phyloP scores from a whole-genome alignment of 2,888 invertebrate species.

The Tenthredo scrophulariae region DNA sequence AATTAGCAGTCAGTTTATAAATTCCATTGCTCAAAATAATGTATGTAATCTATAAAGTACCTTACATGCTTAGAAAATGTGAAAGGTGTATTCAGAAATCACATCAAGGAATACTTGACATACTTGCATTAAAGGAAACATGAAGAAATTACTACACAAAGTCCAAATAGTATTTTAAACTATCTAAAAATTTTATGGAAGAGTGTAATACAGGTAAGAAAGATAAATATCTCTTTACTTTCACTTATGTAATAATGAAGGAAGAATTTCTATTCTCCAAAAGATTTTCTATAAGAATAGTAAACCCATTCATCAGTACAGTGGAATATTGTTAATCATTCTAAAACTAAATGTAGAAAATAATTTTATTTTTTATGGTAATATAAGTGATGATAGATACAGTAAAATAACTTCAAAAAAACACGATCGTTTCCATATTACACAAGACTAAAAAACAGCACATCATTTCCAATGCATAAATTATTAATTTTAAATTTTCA shows the following conservation, averaged over 20 bases:
- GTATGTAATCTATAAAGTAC: background rate
- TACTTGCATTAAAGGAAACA: background rate
- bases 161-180: background rate
- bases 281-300: background rate
- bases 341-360: background rate
- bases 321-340: background rate
- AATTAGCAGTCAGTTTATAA: background rate
- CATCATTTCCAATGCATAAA: background rate
- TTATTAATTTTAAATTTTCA: conserved; percentile 1
- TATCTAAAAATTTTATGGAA: background rate
- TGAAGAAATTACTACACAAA: conserved; percentile 1
- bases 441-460: background rate
- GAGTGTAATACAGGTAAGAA: background rate
- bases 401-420: background rate
- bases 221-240: background rate
- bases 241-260: background rate
- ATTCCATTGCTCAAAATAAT: background rate
- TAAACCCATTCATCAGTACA: background rate
- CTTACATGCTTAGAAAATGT: conserved; percentile 9
- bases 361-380: background rate
- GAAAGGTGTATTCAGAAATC: background rate
- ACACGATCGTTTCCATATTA: background rate
- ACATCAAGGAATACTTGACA: background rate
- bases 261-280: background rate
- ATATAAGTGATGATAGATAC: background rate